Evolutionary conservation across 2,113 vertebrate genomes (phyloP).

Genomic region (Argyrosomus japonicus): DNA sequence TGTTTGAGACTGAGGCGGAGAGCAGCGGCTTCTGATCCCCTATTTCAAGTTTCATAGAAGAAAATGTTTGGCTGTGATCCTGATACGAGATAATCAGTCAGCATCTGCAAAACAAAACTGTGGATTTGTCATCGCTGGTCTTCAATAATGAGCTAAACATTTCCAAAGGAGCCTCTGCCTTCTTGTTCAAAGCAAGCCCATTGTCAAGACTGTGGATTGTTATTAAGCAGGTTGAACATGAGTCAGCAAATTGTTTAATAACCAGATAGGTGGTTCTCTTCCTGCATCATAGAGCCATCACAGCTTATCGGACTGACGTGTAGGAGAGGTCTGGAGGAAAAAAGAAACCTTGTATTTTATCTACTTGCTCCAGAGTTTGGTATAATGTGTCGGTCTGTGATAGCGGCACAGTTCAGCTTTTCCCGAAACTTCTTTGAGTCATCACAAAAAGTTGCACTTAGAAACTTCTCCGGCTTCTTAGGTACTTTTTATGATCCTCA

Average conservation of each 20-base stretch:
- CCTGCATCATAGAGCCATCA: constrained; percentile 30
- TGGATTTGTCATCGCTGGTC: constrained; percentile 23
- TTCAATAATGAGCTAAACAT: constrained; percentile 16
- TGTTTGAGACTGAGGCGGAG: constrained; percentile 36
- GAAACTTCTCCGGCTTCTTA: not conserved
- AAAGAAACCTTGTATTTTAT: constrained; percentile 42
- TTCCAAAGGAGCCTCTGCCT: constrained; percentile 22
- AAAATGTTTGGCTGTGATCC: constrained; percentile 38
- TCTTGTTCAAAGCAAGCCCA: constrained; percentile 33
- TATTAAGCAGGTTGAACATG: constrained; percentile 39
- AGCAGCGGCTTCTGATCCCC: constrained; percentile 24
- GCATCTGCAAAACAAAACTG: constrained; percentile 5
- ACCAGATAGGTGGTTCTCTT: constrained; percentile 39
- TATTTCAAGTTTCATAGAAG: constrained; percentile 3
- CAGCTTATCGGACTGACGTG: constrained; percentile 48
- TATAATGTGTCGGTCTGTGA: constrained; percentile 20
- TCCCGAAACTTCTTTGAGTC: not conserved
- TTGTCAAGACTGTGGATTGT: constrained; percentile 27
- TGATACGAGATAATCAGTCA: constrained; percentile 53
- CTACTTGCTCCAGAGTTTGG: constrained; percentile 15
- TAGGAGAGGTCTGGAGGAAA: constrained; percentile 24
- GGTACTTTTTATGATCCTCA: not conserved
- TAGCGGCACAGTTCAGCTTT: not conserved
- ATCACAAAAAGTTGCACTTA: not conserved
- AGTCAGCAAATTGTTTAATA: constrained; percentile 64